Evolutionary conservation across 2,113 vertebrate species (phyloP).

Genomic region (Dasyprocta punctata): DNA sequence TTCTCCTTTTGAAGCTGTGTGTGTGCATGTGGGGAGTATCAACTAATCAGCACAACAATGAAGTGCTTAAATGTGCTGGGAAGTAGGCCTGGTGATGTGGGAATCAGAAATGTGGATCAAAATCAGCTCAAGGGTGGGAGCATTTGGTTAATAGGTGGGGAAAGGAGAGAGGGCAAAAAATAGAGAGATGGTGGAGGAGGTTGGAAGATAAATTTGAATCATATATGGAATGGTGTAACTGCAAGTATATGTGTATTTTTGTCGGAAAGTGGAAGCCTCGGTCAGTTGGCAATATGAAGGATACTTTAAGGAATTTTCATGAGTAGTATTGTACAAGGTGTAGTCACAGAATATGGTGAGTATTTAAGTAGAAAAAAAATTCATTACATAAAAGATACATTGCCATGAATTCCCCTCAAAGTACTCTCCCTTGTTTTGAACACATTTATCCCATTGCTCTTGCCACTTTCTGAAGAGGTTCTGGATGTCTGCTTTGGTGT

Average conservation of each 20-base stretch:
- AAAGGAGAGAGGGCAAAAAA: not conserved
- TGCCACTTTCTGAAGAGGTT: not conserved
- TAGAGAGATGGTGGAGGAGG: not conserved
- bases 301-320: not conserved
- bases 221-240: not conserved
- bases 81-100: not conserved
- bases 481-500: not conserved
- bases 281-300: not conserved
- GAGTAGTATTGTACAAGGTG: not conserved
- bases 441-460: not conserved
- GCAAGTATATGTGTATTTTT: not conserved
- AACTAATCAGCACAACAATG: not conserved
- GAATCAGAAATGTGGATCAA: not conserved
- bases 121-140: not conserved
- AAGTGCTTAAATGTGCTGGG: not conserved
- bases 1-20: not conserved
- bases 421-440: not conserved
- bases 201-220: not conserved
- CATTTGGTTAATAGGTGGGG: not conserved
- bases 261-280: not conserved
- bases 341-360: not conserved
- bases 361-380: not conserved
- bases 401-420: not conserved
- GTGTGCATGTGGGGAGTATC: not conserved
- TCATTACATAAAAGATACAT: not conserved